Conservation (phyloP, 1,140 invertebrate species). For the Drosophila sucinea region DNA sequence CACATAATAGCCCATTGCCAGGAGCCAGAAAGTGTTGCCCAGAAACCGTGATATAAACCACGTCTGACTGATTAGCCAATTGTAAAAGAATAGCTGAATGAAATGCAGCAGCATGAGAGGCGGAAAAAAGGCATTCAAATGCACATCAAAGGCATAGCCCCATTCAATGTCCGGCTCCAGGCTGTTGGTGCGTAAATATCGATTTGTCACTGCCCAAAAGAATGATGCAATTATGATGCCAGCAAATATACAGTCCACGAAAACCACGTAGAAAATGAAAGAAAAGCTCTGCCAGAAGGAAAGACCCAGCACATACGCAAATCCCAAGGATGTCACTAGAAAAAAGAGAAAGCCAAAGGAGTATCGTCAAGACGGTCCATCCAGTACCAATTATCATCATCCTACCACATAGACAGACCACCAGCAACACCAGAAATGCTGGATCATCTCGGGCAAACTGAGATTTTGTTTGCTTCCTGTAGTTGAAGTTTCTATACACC, state of each 20-base stretch:
- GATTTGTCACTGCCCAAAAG: conserved; percentile 94
- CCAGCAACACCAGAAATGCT: conserved; percentile 97
- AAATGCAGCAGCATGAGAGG: conserved; percentile 96
- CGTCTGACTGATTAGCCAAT: conserved; percentile 90
- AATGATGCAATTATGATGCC: conserved; percentile 94
- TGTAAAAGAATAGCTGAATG: conserved; percentile 94
- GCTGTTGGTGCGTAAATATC: conserved; percentile 90
- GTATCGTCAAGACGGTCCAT: not conserved
- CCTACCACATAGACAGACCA: conserved; percentile 93
- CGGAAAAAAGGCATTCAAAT: conserved; percentile 98
- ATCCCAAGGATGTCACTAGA: conserved; percentile 94
- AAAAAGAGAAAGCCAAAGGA: not conserved
- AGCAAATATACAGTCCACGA: conserved; percentile 96
- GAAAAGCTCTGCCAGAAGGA: conserved; percentile 90
- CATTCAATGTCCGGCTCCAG: conserved; percentile 95
- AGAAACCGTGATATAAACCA: conserved; percentile 91
- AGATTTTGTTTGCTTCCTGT: conserved; percentile 99
- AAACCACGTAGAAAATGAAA: conserved; percentile 96
- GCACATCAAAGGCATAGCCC: conserved; percentile 99
- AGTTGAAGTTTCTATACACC: conserved; percentile 99
- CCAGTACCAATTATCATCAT: conserved; percentile 33
- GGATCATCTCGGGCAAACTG: conserved; percentile 99
- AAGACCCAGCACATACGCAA: conserved; percentile 92
- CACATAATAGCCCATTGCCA: conserved; percentile 95
- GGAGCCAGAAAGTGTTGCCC: conserved; percentile 97